Evolutionary conservation across 1,140 invertebrate genomes (phyloP).

Genomic region (Laupala kohalensis): DNA sequence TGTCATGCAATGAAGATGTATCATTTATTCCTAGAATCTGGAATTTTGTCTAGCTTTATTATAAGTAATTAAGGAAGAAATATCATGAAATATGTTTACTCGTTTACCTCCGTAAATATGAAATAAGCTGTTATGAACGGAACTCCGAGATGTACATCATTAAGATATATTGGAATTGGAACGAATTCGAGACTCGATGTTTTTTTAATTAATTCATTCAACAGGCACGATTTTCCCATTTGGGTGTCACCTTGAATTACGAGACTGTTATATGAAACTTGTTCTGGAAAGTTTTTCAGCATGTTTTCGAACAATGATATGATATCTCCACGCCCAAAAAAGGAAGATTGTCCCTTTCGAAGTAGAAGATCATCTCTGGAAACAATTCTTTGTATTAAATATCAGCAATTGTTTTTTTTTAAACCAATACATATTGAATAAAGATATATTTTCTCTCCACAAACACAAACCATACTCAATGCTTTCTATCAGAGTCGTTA

Average conservation of each 20-base stretch:
- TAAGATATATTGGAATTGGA: neutral
- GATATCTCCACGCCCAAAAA: neutral
- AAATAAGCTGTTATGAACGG: neutral
- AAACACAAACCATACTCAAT: no score
- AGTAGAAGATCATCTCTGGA: no score
- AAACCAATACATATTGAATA: no score
- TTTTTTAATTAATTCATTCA: slow-evolving; percentile 34
- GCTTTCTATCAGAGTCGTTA: no score
- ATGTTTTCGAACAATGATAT: neutral
- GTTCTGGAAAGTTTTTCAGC: neutral
- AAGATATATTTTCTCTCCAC: no score
- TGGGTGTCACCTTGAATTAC: slow-evolving; percentile 34
- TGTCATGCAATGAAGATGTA: neutral
- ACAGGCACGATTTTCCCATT: slow-evolving; percentile 41
- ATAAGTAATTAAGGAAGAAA: neutral
- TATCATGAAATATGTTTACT: neutral
- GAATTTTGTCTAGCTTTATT: neutral
- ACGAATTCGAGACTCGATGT: neutral
- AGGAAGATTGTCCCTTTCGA: neutral
- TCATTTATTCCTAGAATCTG: neutral
- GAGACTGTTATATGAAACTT: slow-evolving; percentile 7
- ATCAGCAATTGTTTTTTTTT: no score
- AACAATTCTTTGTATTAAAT: no score
- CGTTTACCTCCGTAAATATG: neutral
- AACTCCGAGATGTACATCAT: neutral